Evolutionary conservation across 2,888 invertebrate genomes (phyloP).

Genomic region (Elegia similella): DNA sequence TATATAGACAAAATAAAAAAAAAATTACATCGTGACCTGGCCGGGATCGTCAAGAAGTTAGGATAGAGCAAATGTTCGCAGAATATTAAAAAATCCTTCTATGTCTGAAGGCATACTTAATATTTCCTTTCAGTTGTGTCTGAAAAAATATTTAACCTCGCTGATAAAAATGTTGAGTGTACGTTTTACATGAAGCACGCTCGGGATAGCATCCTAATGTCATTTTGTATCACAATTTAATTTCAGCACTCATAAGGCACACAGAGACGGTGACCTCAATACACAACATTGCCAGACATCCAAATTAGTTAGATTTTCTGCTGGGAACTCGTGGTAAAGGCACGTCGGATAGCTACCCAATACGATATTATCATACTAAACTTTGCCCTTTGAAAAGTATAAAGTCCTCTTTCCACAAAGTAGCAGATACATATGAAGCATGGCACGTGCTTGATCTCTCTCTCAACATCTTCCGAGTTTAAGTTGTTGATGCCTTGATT

Average conservation of each 20-base stretch:
- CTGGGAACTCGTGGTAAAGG: background rate
- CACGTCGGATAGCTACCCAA: background rate
- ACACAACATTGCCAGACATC: background rate
- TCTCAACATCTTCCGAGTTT: constrained; percentile 45
- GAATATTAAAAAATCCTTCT: no score
- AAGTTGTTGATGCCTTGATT: constrained; percentile 45
- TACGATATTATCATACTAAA: background rate
- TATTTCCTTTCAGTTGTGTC: no score
- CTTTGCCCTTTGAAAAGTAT: background rate
- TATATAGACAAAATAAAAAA: no score
- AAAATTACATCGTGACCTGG: no score
- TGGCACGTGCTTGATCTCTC: constrained; percentile 21
- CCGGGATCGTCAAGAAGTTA: no score
- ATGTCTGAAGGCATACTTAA: no score
- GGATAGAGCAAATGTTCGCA: no score
- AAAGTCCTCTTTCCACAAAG: background rate
- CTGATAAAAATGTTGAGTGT: no score
- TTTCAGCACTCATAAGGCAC: background rate
- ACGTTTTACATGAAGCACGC: no score
- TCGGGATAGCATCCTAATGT: no score
- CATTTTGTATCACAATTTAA: background rate
- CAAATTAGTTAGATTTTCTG: background rate
- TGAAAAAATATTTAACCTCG: no score
- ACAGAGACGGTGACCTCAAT: background rate
- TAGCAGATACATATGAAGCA: background rate